phyloP scores from a whole-genome alignment of 2,797 vertebrate genomes.

The Pseudocheirus occidentalis region DNA sequence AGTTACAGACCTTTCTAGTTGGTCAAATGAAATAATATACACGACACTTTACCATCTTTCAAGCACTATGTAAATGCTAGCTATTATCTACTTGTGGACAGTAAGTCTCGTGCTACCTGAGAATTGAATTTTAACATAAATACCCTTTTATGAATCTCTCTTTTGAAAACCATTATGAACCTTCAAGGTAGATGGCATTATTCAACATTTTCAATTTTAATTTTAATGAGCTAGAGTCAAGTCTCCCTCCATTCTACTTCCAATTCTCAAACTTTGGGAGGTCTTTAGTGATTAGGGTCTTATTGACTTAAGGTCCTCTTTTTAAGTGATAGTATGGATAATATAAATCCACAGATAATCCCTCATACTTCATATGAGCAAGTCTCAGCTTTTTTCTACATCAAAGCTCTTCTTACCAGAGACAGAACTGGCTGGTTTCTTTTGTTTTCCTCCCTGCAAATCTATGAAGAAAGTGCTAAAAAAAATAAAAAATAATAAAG shows the following conservation, averaged over 20 bases:
- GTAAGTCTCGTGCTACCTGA: background rate
- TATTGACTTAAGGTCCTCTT: background rate
- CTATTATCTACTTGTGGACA: background rate
- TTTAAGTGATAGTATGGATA: slow-evolving; percentile 27
- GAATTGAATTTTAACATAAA: slow-evolving; percentile 9
- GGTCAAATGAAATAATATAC: background rate
- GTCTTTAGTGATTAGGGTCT: background rate
- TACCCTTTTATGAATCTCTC: background rate
- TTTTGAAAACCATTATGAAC: background rate
- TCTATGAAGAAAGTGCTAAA: background rate
- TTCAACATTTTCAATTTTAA: slow-evolving; percentile 33
- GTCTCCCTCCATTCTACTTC: background rate
- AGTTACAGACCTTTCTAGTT: background rate
- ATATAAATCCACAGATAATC: slow-evolving; percentile 3
- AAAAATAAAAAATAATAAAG: background rate
- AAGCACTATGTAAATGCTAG: background rate
- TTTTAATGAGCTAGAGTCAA: slow-evolving; percentile 43
- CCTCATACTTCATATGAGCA: background rate
- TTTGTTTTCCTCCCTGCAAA: background rate
- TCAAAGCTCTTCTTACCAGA: background rate
- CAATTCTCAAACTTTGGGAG: background rate
- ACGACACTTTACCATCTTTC: background rate
- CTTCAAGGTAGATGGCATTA: slow-evolving; percentile 21
- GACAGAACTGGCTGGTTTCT: slow-evolving; percentile 1
- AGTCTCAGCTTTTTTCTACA: background rate